Evolutionary conservation across 1,140 invertebrate species (phyloP), one percentile per base, ranked within the genome.

Genomic region (Halesus radiatus): DNA sequence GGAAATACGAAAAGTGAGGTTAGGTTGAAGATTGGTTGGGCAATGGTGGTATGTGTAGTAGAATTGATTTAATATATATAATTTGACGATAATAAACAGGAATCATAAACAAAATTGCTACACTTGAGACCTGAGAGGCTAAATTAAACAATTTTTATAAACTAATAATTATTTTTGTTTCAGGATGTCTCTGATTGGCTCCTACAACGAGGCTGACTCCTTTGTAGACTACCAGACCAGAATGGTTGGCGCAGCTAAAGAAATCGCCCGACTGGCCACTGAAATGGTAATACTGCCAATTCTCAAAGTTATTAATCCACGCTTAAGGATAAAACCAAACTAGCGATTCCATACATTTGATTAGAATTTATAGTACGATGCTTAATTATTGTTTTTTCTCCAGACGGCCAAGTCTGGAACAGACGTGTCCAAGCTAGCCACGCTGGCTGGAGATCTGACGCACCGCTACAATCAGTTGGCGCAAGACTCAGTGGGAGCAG

Each of bases 171-270:
- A 83, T 79, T 81, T 10, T 76, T 76, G 56, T 83, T 20, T 15
- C 85, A 90, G 89, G 79, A 88, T 90, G 87, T 91, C 90, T 4
- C 85, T 92, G 26, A 88, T 92, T 64, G 89, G 91, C 0, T 87
- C 88, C 0, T 91, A 90, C 84, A 88, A 89, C 66, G 91, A 91
- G 84, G 88, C 90, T 18, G 94, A 94, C 75, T 93, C 92, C 60
- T 99, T 97, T 86, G 98, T 98, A 3, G 97, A 99, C 88, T 98
- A 98, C 88, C 98, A 99, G 87, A 99, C 98, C 0, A 91, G 97
- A 76, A 99, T 99, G 98, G 97, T 99, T 3, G 93, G 94, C 80
- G 92, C 94, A 53, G 94, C 96, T 1, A 99, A 99, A 88, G 97
- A 99, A 86, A 98, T 99, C 80, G 96, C 97, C 0, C 91, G 95